Base-by-base conservation (phyloP, 2,797 vertebrate genomes). In the Artibeus jamaicensis region DNA sequence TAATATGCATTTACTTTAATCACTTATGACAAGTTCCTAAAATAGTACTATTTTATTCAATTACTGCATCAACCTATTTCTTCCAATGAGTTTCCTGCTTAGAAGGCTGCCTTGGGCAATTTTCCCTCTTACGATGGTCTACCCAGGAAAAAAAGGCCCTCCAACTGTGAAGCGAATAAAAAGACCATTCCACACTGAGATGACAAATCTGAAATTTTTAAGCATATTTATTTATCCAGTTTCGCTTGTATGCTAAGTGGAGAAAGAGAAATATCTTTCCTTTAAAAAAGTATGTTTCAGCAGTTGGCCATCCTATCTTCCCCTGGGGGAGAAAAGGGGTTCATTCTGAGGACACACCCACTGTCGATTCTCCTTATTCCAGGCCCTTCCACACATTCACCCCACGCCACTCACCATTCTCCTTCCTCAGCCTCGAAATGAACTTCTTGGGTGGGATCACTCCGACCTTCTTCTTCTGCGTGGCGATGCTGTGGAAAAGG, bases 391-490 rank as follows among this genome's bases (percentile, higher is more conserved):
- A 42, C 24, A 24, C 84, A 18, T 1, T 0, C 2, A 0, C 19
- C 0, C 67, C 34, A 2, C 5, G 0, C 2, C 5, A 95, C 99
- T 99, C 98, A 99, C 99, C 99, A 0, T 99, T 99, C 98, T 99
- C 99, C 93, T 99, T 99, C 53, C 99, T 99, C 90, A 99, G 98
- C 57, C 99, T 98, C 0, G 99, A 99, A 98, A 99, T 99, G 98
- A 99, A 99, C 98, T 99, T 99, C 98, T 99, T 99, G 95, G 99
- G 99, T 14, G 99, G 99, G 98, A 99, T 99, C 98, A 99, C 99
- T 84, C 99, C 99, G 83, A 99, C 99, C 98, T 99, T 99, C 98
- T 99, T 99, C 98, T 99, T 99, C 98, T 99, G 99, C 0, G 99
- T 99, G 97, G 99, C 99, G 18, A 99, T 99, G 98, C 99, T 99